Percentiles rank a stretch among this genome's conserved stretches.
Conservation (phyloP, 2,113 vertebrate species). For the Cryptoleucopteryx plumbea region DNA sequence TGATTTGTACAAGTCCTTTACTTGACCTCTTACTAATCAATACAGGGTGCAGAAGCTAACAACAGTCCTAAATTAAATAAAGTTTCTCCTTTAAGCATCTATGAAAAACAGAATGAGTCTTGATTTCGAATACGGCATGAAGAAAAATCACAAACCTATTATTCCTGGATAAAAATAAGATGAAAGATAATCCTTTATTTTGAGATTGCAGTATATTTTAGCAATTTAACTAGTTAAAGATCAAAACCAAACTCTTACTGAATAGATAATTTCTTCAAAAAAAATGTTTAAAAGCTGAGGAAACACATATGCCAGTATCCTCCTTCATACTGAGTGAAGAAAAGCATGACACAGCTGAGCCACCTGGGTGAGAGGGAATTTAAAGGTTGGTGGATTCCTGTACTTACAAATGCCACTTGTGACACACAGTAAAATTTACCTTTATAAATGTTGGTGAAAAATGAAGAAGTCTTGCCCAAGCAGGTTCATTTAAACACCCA, state of each 20-base stretch:
- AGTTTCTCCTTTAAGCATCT: background rate
- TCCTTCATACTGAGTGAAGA: background rate
- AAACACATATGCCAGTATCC: background rate
- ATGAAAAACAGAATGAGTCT: background rate
- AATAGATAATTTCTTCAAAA: background rate
- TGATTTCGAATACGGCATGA: background rate
- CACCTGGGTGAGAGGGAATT: background rate
- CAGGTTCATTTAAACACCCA: background rate
- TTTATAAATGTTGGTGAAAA: background rate
- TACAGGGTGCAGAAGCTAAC: background rate
- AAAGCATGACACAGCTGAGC: background rate
- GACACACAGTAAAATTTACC: background rate
- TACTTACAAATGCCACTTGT: background rate
- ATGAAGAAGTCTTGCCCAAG: background rate
- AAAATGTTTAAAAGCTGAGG: background rate
- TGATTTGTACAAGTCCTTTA: background rate
- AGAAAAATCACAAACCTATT: background rate
- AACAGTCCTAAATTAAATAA: background rate
- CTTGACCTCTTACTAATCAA: background rate
- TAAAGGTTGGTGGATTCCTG: background rate
- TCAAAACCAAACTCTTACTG: background rate
- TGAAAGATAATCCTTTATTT: background rate
- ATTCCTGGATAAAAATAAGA: background rate
- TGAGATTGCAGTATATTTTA: background rate
- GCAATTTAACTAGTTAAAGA: background rate